Evolutionary conservation across 2,888 invertebrate species (phyloP), one percentile per base, ranked within the genome.

Genomic region (Troilus luridus): DNA sequence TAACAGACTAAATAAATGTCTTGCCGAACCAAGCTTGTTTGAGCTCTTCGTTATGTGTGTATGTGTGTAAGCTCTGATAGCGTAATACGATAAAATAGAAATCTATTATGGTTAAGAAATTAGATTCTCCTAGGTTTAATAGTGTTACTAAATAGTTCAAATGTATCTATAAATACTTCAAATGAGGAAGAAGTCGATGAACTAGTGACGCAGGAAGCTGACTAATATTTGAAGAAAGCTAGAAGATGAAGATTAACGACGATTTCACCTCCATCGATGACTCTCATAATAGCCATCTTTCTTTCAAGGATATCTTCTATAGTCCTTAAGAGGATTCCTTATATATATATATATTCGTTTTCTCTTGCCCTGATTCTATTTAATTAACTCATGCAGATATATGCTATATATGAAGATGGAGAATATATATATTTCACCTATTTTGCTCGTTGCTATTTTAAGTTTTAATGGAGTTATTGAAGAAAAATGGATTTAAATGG

Each of bases 181-280:
- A 19, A 27, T 77, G 41, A 77, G 72, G 72, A 77, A 77, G 72
- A 41, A 77, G 72, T 21, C 8, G 1, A 17, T 41, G 8, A 41
- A 41, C 72, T 77, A 77, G 41, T 77, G 72, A 41, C 27, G 6
- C 17, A 41, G 72, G 41, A 77, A 77, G 17, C 72, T 0, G 19
- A 77, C 7, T 14, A 19, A 77, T 14, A 27, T 41, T 41, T 77
- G 27, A 77, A 77, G 72, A 77, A 77, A 41, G 72, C 41, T 77
- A 19, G 27, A 41, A 27, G 67, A 77, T 77, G 72, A 77, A 77
- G 72, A 77, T 77, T 41, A 77, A 77, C 72, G 72, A 77, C 72
- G 17, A 14, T 19, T 19, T 27, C 41, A 77, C 17, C 72, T 41
- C n/a, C 1, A 10, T 11, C 7, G 8, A 12, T 11, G 7, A 19